Evolutionary conservation across 2,113 vertebrate species (phyloP), one percentile per base, ranked within the genome.

Genomic region (Alligator mississippiensis): DNA sequence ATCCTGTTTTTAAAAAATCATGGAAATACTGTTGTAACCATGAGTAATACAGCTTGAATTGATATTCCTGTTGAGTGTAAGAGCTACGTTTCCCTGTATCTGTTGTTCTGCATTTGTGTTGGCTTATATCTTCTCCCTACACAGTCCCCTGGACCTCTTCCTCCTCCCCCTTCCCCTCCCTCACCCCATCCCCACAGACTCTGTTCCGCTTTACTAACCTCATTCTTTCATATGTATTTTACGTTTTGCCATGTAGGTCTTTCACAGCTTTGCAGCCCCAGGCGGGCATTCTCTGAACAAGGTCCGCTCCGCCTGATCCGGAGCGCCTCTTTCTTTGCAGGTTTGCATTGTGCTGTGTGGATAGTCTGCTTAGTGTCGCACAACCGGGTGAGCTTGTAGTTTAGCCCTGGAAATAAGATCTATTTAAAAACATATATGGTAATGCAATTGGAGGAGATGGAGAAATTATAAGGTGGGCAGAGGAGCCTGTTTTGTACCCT

Each of bases 291-390:
- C 98, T 99, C 99, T 98, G 99, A 99, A 97, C 99, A 99, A 98
- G 99, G 99, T 98, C 99, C 99, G 96, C 99, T 99, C 98, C 99
- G 99, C 96, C 99, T 99, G 98, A 99, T 99, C 99, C 99, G 99
- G 99, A 99, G 99, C 95, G 99, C 99, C 97, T 99, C 99, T 99
- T 99, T 99, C 99, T 99, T 99, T 99, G 99, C 99, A 99, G 99
- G 99, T 99, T 99, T 99, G 99, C 99, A 30, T 94, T 98, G 97
- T 98, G 98, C 98, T 96, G 97, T 97, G 98, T 98, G 98, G 95
- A 97, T 98, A 98, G 97, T 97, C 93, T 98, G 98, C 98, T 97
- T 94, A 96, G 93, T 97, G 95, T 96, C 92, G 93, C 92, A 82
- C 80, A 54, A 83, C 82, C 30, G 78, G 93, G 80, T 87, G 96